phyloP scores from a whole-genome alignment of 2,797 vertebrate species.

The Falco columbarius region DNA sequence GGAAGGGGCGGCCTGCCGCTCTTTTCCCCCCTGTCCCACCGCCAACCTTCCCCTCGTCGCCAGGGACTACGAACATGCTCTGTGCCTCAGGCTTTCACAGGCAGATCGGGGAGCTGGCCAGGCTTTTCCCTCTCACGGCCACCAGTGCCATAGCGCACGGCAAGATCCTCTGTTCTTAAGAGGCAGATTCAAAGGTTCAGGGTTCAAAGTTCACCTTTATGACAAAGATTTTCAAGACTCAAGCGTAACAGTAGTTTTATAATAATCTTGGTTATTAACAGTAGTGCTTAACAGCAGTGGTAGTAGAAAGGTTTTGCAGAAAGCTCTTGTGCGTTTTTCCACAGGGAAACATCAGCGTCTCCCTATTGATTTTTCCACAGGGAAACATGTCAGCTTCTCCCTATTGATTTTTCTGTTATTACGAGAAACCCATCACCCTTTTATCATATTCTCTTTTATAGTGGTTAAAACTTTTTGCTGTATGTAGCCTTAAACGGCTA shows the following conservation, averaged over 20 bases:
- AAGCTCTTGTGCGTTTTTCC: background rate
- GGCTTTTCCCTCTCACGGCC: rapidly evolving
- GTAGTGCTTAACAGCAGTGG: too few species aligned
- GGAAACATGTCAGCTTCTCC: background rate
- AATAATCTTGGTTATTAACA: background rate
- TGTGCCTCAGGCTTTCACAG: rapidly evolving
- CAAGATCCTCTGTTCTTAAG: rapidly evolving
- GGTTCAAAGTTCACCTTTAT: background rate
- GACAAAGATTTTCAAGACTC: background rate
- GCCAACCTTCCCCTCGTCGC: rapidly evolving
- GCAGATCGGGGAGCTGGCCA: rapidly evolving
- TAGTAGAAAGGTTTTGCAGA: background rate
- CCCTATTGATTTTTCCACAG: background rate
- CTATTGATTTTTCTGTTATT: background rate
- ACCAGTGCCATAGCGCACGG: rapidly evolving
- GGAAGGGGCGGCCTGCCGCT: rapidly evolving
- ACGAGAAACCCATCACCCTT: background rate
- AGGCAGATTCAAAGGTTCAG: rapidly evolving
- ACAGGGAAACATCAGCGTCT: rapidly evolving
- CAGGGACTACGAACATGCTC: rapidly evolving
- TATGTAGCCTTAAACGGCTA: background rate
- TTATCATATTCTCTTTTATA: background rate
- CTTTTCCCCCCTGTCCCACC: rapidly evolving
- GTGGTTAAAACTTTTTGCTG: background rate
- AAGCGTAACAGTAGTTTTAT: rapidly evolving